These are phyloP conservation scores for Drosophila funebris DNA, from an alignment of 1,140 invertebrate species.

Conservation along the genomic window DNA sequence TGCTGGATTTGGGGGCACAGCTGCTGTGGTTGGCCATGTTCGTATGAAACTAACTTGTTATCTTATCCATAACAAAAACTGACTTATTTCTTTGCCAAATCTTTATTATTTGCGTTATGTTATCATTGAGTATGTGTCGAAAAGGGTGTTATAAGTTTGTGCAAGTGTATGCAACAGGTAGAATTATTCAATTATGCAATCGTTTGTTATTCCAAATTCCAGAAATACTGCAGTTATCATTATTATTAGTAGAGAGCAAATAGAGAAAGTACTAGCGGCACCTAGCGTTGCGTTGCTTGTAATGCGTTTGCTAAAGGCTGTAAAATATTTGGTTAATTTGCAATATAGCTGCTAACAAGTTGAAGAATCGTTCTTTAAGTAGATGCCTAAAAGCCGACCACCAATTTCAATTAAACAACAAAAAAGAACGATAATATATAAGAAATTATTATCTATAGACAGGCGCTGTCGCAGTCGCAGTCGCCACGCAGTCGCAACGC, in stretches of 20 bases:
- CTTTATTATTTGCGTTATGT: no score
- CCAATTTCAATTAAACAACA: neutral
- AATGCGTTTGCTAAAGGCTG: neutral
- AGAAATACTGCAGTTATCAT: no score
- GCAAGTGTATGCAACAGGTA: no score
- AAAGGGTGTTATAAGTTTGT: no score
- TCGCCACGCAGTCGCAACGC: neutral
- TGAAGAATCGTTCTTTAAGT: neutral
- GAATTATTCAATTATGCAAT: no score
- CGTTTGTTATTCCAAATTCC: no score
- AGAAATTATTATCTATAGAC: conserved; percentile 2
- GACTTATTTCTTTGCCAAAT: no score
- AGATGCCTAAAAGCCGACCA: neutral
- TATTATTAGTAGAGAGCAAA: no score
- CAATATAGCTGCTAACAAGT: neutral
- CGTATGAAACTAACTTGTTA: no score
- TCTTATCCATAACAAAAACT: no score
- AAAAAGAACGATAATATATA: neutral
- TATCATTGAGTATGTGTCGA: no score
- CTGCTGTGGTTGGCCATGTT: neutral
- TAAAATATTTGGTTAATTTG: neutral
- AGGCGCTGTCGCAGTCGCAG: conserved; percentile 23
- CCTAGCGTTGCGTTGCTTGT: neutral
- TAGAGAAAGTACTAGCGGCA: neutral
- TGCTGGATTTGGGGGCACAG: no score